Evolutionary conservation across 2,113 vertebrate genomes (phyloP), one percentile per base, ranked within the genome.

Genomic region (Malurus alboscapulatus): DNA sequence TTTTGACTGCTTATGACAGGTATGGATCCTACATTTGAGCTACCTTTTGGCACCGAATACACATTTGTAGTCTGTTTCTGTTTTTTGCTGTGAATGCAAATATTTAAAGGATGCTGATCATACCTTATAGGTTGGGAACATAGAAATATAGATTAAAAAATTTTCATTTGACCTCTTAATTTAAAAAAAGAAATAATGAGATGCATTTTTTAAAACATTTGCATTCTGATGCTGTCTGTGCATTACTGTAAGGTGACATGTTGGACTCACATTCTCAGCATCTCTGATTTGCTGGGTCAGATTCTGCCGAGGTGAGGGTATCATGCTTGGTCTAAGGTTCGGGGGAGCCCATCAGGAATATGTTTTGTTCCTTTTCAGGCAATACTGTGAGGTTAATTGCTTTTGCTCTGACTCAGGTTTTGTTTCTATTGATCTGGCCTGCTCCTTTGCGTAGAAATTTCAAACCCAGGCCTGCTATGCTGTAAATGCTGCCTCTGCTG

Each of bases 1-100:
- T 81, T 88, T 92, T 88, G 90, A 59, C 76, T 50, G 8, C 79
- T 95, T 82, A 87, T 4, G 57, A 83, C 67, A 74, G 92, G 76
- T 75, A 74, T 53, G 34, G 83, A 26, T 78, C 29, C 17, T 63
- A 45, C 24, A 2, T 96, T 89, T 84, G 40, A 63, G 72, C 76
- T 87, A 13, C 54, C 44, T 84, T n/a, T 15, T 7, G 69, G 71
- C 53, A 15, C 62, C 47, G 38, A 53, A 83, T 54, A 27, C 8
- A 20, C 91, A 66, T 95, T 94, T 72, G 63, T 29, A 89, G 59
- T 7, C 61, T 74, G 34, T 48, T 69, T 87, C 71, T 53, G 3
- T 3, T 17, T 71, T 87, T 84, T 94, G 67, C 76, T 45, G 69
- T 65, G 82, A 54, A 81, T 55, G 34, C 69, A 55, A 12, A 38